A percentile compares a stretch with the other conserved stretches of the same genome.
phyloP scores from a whole-genome alignment of 2,797 vertebrate genomes.

The Heliangelus exortis region DNA sequence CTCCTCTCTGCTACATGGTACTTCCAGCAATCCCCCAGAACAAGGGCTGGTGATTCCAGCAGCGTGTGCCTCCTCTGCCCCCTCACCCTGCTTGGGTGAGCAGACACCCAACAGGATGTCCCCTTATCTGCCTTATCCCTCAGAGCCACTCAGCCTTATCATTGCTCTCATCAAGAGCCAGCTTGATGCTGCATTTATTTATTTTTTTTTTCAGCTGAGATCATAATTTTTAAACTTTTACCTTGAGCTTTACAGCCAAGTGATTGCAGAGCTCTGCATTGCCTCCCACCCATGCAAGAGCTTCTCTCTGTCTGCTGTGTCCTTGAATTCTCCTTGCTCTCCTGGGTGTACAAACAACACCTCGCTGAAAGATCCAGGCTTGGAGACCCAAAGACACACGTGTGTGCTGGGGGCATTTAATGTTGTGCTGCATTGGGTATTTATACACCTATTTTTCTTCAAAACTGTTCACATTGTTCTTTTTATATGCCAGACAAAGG shows the following conservation, averaged over 20 bases:
- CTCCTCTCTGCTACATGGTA: too few species aligned
- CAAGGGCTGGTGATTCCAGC: too few species aligned
- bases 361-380: neutral
- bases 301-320: neutral
- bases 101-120: too few species aligned
- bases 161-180: too few species aligned
- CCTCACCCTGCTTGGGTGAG: too few species aligned
- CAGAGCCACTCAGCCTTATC: too few species aligned
- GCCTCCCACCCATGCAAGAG: neutral
- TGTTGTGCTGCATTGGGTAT: neutral
- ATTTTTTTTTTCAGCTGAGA: neutral
- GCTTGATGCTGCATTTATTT: too few species aligned
- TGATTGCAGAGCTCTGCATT: neutral
- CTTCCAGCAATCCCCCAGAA: too few species aligned
- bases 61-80: too few species aligned
- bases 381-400: rapidly evolving
- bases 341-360: neutral
- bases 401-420: neutral
- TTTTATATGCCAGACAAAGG: neutral
- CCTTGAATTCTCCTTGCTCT: conserved; percentile 18
- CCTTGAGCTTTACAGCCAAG: neutral
- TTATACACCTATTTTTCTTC: neutral
- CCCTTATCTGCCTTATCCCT: too few species aligned
- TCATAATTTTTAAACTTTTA: neutral
- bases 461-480: neutral